phyloP scores from a whole-genome alignment of 2,113 vertebrate species.

The Ictalurus furcatus region DNA sequence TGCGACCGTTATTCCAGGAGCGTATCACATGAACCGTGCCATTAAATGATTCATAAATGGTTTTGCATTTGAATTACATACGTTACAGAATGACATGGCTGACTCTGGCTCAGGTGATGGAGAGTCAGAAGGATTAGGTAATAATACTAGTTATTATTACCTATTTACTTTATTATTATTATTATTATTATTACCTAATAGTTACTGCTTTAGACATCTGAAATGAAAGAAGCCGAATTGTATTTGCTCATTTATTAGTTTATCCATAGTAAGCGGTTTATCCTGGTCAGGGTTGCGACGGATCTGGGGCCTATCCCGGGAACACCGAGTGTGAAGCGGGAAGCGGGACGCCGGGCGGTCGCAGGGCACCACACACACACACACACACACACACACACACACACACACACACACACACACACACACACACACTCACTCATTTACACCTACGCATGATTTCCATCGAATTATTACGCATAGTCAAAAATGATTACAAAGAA shows the following conservation, averaged over 20 bases:
- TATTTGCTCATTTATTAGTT: background rate
- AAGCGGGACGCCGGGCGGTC: background rate
- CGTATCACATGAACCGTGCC: background rate
- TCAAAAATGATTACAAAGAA: background rate
- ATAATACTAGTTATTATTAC: background rate
- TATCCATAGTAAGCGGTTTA: background rate
- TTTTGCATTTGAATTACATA: background rate
- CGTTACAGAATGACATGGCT: background rate
- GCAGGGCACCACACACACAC: too few species aligned
- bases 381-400: background rate
- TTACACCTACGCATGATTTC: background rate
- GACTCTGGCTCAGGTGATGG: background rate
- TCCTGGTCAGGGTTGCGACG: background rate
- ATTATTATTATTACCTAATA: too few species aligned
- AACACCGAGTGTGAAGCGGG: background rate
- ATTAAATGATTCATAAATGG: background rate
- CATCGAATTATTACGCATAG: background rate
- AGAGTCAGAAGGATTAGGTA: background rate
- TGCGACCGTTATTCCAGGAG: background rate
- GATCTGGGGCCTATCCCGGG: background rate
- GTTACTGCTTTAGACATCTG: too few species aligned
- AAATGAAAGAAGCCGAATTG: background rate
- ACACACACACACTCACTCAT: too few species aligned
- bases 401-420: too few species aligned
- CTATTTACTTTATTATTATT: too few species aligned